Base-by-base conservation (phyloP, 2,113 vertebrate genomes). In the Oenanthe melanoleuca region DNA sequence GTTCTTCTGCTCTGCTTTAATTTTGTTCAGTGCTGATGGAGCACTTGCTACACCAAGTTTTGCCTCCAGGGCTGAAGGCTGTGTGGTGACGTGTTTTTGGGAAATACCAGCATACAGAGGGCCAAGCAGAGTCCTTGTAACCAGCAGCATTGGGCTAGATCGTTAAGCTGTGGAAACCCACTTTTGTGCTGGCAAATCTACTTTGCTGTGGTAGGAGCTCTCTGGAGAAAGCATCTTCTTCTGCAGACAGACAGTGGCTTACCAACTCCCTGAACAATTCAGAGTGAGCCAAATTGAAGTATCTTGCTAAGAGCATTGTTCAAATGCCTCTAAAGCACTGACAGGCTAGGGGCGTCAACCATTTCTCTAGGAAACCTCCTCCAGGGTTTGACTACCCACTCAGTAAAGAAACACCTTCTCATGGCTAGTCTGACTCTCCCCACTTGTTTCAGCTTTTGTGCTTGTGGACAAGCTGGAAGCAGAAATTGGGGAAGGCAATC, bases 1-100 rank as follows among this genome's bases (percentile, higher is more conserved):
- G 37, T 88, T 88, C 67, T 74, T 67, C 60, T 92, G 55, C 65
- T 69, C 85, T 72, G 45, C 61, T 88, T 89, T 86, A 74, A 65
- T 87, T 92, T 91, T 65, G 34, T 79, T 94, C 45, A 52, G 49
- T 77, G 67, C 91, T 80, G 59, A 60, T 74, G 50, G 71, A 85
- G 47, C 70, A 57, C 42, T 66, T 66, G 60, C 38, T 86, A 44
- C 23, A 83, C 45, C 38, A 86, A 72, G 31, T 53, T 81, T 86
- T 81, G 28, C 57, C 63, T 63, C 17, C 8, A 1, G 60, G 57
- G 60, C 57, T 63, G 52, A 11, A 26, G 59, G 37, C 20, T 45
- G 9, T 0, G 1, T 82, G 82, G 28, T 89, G 45, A 38, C 79
- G 53, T 55, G 25, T 72, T 92, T 92, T 87, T 69, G 74, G 85